A percentile compares a stretch with the other conserved stretches of the same genome.
phyloP scores from a whole-genome alignment of 2,888 invertebrate species.

The Pseudococcus viburni region DNA sequence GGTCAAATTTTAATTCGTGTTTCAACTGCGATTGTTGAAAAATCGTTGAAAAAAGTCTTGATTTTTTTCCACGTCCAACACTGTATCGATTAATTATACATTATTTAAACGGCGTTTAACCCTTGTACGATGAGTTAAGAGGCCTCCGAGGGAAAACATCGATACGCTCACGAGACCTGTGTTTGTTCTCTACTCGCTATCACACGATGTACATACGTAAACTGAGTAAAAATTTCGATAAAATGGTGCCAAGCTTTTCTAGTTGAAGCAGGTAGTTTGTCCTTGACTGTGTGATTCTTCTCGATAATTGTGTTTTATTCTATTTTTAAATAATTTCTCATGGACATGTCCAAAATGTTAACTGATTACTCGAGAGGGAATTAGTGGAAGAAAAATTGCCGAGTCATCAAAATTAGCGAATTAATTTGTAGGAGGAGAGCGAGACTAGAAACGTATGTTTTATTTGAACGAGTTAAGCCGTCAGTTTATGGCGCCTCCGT shows the following conservation, averaged over 20 bases:
- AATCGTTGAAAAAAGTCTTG: not conserved
- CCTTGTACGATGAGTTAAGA: not conserved
- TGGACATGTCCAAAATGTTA: not conserved
- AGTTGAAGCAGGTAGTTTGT: not conserved
- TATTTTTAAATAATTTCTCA: not conserved
- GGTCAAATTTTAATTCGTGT: not conserved
- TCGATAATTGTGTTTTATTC: not conserved
- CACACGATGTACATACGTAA: not conserved
- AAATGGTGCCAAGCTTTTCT: not conserved
- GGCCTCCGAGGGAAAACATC: not conserved
- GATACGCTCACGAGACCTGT: not conserved
- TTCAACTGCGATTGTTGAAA: not conserved
- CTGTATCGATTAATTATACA: slow-evolving; percentile 11
- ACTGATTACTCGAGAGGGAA: not conserved
- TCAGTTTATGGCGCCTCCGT: too few relatives aligned
- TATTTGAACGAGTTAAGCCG: not conserved
- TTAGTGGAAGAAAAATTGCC: not conserved
- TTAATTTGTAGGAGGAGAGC: not conserved
- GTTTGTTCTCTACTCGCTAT: not conserved
- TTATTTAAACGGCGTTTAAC: slow-evolving; percentile 14
- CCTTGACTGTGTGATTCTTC: not conserved
- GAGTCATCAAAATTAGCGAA: not conserved
- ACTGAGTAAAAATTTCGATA: not conserved
- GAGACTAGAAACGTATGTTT: too few relatives aligned
- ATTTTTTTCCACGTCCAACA: not conserved